Conservation (phyloP, 2,797 vertebrate genomes). For the Gymnoscopelus microlampas region DNA sequence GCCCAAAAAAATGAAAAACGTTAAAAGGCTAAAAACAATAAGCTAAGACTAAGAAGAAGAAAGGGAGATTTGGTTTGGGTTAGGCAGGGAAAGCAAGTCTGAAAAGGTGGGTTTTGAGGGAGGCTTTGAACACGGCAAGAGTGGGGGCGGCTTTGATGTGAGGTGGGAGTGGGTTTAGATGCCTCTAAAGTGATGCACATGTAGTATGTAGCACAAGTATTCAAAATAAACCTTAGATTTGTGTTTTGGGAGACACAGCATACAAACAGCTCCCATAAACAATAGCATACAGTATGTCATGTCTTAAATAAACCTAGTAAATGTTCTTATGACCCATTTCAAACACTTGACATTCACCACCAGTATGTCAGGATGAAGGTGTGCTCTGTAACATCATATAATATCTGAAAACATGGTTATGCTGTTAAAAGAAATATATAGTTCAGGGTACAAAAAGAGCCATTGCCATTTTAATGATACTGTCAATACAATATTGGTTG, state of each 20-base stretch:
- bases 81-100: too few species aligned
- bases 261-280: neutral
- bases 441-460: neutral
- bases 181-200: too few species aligned
- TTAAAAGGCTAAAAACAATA: too few species aligned
- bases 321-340: neutral
- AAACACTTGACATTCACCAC: neutral
- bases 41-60: too few species aligned
- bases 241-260: neutral
- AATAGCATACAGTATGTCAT: too few species aligned
- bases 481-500: neutral
- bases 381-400: neutral
- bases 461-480: neutral
- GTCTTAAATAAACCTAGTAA: neutral
- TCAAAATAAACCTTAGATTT: neutral
- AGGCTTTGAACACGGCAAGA: too few species aligned
- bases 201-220: too few species aligned
- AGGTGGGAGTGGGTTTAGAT: too few species aligned
- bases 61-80: too few species aligned
- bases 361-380: slow-evolving; percentile 13
- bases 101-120: too few species aligned
- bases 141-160: too few species aligned
- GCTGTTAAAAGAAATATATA: neutral
- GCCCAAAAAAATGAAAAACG: too few species aligned
- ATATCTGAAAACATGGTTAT: neutral